Percentiles rank a stretch among this genome's conserved stretches.
phyloP scores from a whole-genome alignment of 1,140 invertebrate species.

The Hypsibius dujardini region DNA sequence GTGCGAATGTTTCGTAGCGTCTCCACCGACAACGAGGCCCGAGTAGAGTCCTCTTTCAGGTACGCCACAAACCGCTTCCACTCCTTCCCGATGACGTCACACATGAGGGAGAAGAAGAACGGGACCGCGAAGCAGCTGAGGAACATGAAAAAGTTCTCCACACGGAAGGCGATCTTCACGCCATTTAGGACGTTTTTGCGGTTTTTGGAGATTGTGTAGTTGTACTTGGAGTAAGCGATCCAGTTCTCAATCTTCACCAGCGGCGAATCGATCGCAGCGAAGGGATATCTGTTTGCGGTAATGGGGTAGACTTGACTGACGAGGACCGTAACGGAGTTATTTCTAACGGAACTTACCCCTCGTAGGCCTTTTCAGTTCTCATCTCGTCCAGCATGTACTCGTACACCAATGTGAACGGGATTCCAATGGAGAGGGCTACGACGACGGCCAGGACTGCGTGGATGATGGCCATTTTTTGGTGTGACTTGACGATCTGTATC shows the following conservation, averaged over 20 bases:
- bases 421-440: not conserved
- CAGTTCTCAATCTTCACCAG: not conserved
- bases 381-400: slow-evolving; percentile 5
- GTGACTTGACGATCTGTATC: not conserved
- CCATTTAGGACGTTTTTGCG: not conserved
- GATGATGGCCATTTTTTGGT: not conserved
- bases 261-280: not conserved
- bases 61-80: slow-evolving; percentile 1
- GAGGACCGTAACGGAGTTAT: too few species aligned
- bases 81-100: not conserved
- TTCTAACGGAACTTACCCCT: not conserved
- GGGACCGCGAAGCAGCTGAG: not conserved
- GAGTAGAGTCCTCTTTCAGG: not conserved
- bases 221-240: not conserved
- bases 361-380: not conserved
- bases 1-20: not conserved
- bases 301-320: too few species aligned
- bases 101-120: slow-evolving; percentile 6
- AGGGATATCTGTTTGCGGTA: not conserved
- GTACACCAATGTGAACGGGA: slow-evolving; percentile 4
- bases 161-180: not conserved
- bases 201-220: not conserved
- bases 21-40: not conserved
- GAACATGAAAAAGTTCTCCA: slow-evolving; percentile 2
- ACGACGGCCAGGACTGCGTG: not conserved